These are phyloP conservation scores for Plagiodera versicolora DNA, from an alignment of 2,888 invertebrate genomes.

Conservation along the genomic window DNA sequence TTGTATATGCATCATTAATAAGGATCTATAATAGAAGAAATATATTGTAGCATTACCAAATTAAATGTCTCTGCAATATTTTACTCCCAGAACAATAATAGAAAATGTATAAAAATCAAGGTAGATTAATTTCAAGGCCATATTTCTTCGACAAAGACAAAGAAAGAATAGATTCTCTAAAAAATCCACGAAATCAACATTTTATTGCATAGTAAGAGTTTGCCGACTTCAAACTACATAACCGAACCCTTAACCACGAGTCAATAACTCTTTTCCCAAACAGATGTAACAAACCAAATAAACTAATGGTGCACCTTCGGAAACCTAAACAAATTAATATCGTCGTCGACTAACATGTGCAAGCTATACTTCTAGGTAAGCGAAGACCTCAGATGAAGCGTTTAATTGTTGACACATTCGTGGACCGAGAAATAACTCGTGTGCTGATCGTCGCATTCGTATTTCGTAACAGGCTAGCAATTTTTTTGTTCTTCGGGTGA, in stretches of 20 bases:
- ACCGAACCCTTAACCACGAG: neutral
- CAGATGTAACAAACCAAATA: slow-evolving; percentile 8
- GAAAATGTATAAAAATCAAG: too few species aligned
- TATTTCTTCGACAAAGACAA: too few species aligned
- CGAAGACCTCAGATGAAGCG: slow-evolving; percentile 9
- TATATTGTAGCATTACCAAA: too few species aligned
- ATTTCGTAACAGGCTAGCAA: neutral
- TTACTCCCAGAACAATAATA: too few species aligned
- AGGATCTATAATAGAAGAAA: too few species aligned
- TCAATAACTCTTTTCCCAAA: neutral
- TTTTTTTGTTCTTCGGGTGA: neutral
- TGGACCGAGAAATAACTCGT: slow-evolving; percentile 9
- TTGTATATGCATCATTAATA: too few species aligned
- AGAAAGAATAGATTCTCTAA: too few species aligned
- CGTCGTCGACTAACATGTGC: neutral
- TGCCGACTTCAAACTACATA: too few species aligned
- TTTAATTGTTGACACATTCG: slow-evolving; percentile 30
- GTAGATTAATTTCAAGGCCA: too few species aligned
- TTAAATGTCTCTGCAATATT: too few species aligned
- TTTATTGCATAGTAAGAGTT: too few species aligned
- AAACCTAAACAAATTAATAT: slow-evolving; percentile 12
- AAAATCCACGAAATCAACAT: too few species aligned
- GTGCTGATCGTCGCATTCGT: neutral
- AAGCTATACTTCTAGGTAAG: slow-evolving; percentile 13
- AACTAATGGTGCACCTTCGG: slow-evolving; percentile 5